Conservation (phyloP, 2,113 vertebrate species). For the human (Homo sapiens) region DNA sequence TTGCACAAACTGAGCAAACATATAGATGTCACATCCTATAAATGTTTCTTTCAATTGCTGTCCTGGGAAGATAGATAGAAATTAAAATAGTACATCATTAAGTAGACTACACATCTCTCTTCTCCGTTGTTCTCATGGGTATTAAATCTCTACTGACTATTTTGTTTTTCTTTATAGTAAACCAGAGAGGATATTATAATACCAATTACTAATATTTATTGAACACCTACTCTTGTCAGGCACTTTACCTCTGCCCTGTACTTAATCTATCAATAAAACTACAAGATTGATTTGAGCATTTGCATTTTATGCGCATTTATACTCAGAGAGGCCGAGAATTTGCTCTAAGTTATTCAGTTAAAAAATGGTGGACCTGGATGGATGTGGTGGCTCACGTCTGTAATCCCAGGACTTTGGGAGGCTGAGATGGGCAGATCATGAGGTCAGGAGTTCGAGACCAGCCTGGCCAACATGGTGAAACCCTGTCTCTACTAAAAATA, state of each 20-base stretch:
- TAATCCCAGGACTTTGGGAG: too few species aligned
- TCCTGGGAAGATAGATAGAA: conserved; percentile 17
- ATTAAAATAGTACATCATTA: background rate
- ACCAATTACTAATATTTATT: background rate
- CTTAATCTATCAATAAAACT: background rate
- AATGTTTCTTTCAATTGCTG: background rate
- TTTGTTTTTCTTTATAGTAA: background rate
- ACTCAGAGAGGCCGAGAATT: background rate
- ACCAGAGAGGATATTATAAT: background rate
- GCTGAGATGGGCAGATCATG: too few species aligned
- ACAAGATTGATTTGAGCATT: background rate
- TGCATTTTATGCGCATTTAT: background rate
- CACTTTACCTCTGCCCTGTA: background rate
- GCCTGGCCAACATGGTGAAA: too few species aligned
- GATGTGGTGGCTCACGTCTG: too few species aligned
- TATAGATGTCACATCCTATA: background rate
- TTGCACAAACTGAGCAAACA: conserved; percentile 45
- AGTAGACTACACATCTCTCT: accelerated
- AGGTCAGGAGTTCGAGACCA: too few species aligned
- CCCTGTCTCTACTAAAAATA: too few species aligned
- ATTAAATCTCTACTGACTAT: background rate
- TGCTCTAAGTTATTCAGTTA: background rate
- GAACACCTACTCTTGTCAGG: background rate
- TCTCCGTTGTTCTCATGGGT: background rate
- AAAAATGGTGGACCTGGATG: too few species aligned